Conservation (phyloP, 2,888 invertebrate species). For the Epinotia brunnichana region DNA sequence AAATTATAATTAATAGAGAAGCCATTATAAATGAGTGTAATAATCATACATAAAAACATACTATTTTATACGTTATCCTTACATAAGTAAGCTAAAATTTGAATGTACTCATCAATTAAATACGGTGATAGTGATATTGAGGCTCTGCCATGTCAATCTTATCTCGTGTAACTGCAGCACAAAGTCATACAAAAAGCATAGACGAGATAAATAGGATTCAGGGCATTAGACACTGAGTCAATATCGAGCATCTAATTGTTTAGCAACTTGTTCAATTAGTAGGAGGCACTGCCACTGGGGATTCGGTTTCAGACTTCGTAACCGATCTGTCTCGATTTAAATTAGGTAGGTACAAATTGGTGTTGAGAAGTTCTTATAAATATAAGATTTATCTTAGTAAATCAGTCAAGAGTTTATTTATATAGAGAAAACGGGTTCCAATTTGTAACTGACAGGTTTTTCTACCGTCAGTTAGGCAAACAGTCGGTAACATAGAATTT, state of each 20-base stretch:
- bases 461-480: too few species aligned
- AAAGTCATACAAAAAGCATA: too few species aligned
- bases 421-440: neutral
- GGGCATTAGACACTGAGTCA: neutral
- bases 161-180: too few species aligned
- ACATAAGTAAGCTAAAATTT: too few species aligned
- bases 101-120: neutral
- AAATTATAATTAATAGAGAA: too few species aligned
- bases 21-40: too few species aligned
- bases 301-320: neutral
- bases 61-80: too few species aligned
- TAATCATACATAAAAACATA: too few species aligned
- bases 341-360: neutral
- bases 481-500: too few species aligned
- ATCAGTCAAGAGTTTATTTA: neutral
- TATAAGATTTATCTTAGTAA: neutral
- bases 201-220: neutral
- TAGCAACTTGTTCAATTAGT: slow-evolving; percentile 26
- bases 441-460: neutral
- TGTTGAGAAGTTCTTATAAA: neutral
- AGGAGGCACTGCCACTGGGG: neutral
- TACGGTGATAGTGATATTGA: too few species aligned
- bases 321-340: neutral
- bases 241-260: slow-evolving; percentile 20
- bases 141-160: too few species aligned